phyloP scores from a whole-genome alignment of 2,797 vertebrate species.

The Psittacula echo region DNA sequence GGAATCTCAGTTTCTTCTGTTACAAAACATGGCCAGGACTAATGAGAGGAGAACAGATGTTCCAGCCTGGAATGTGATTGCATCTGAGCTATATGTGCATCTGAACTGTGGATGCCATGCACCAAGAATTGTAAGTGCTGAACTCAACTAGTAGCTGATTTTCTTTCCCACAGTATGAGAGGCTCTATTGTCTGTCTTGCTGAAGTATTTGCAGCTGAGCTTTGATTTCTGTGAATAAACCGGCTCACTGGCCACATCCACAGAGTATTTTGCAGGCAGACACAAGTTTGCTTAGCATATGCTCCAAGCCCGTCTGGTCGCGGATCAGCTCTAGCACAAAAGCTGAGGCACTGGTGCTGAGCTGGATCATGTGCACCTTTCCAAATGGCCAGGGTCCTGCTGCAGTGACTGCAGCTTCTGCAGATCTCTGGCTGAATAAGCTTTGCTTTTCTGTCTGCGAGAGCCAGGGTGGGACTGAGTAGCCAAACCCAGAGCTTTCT shows the following conservation, averaged over 20 bases:
- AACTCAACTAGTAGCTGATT: not conserved
- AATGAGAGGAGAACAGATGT: slow-evolving; percentile 43
- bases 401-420: not conserved
- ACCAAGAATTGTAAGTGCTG: not conserved
- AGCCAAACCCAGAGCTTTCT: not conserved
- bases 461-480: not conserved
- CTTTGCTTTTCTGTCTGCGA: not conserved
- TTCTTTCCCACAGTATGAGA: not conserved
- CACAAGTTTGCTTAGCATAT: not conserved
- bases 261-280: not conserved
- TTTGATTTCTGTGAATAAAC: not conserved
- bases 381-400: not conserved
- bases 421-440: not conserved
- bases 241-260: not conserved
- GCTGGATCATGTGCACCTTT: not conserved
- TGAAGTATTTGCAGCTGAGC: slow-evolving; percentile 36
- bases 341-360: not conserved
- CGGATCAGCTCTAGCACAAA: not conserved
- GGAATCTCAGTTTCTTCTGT: slow-evolving; percentile 36
- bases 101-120: not conserved
- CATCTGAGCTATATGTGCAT: not conserved
- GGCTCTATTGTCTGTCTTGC: not conserved
- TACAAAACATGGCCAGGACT: not conserved
- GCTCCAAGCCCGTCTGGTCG: rapidly evolving
- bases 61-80: slow-evolving; percentile 4